Percentiles rank a stretch among this genome's conserved stretches.
Conservation (phyloP, 1,140 invertebrate species). For the Myzus persicae region DNA sequence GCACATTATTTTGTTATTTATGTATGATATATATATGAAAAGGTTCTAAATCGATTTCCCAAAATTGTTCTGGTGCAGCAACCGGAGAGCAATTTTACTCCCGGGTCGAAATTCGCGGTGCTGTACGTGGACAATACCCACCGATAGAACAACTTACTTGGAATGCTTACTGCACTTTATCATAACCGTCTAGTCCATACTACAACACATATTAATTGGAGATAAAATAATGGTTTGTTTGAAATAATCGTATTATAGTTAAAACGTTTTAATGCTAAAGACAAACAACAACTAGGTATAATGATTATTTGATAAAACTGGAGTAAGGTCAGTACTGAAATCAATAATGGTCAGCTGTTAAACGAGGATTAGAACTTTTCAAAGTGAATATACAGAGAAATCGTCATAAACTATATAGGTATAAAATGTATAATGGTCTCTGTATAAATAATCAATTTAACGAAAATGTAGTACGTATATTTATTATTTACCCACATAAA, state of each 20-base stretch:
- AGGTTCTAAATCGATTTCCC: not conserved
- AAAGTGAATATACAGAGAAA: not conserved
- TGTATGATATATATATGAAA: not conserved
- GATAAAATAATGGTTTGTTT: not conserved
- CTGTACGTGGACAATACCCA: not conserved
- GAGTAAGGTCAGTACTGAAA: not conserved
- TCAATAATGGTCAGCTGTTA: not conserved
- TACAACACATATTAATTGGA: not conserved
- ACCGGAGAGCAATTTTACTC: not conserved
- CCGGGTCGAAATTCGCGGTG: not conserved
- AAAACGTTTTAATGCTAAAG: not conserved
- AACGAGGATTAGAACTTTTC: not conserved
- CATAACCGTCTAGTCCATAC: not conserved
- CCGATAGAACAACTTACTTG: not conserved
- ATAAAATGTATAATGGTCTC: not conserved
- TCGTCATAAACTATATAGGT: not conserved
- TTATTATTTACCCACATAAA: not conserved
- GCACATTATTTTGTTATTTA: not conserved
- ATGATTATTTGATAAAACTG: not conserved
- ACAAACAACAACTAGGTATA: not conserved
- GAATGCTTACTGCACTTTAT: not conserved
- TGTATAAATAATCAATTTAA: not conserved
- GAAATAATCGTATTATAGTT: not conserved
- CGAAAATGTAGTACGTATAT: no score
- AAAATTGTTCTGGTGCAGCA: not conserved